phyloP scores from a whole-genome alignment of 2,888 invertebrate genomes.

The Drosophila longiperda region DNA sequence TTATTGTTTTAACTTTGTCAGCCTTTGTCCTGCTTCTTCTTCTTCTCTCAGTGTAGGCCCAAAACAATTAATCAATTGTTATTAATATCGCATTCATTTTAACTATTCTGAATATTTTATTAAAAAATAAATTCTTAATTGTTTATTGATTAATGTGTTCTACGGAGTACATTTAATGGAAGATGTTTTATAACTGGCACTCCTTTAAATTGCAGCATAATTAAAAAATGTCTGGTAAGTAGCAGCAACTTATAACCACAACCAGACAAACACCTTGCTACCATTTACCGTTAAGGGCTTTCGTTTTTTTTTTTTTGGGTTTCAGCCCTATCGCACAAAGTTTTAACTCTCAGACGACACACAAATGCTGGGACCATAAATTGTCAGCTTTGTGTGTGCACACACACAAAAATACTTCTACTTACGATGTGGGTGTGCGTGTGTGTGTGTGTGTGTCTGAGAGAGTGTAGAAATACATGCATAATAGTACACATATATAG shows the following conservation, averaged over 20 bases:
- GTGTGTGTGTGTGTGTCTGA: slow-evolving; percentile 3
- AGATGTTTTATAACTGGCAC: background rate
- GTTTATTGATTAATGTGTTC: slow-evolving; percentile 1
- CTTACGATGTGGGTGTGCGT: slow-evolving; percentile 27
- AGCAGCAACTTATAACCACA: slow-evolving; percentile 14
- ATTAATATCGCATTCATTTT: background rate
- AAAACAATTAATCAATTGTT: background rate
- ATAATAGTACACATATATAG: background rate
- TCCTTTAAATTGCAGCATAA: slow-evolving; percentile 13
- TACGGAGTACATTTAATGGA: background rate
- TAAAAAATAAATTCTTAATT: background rate
- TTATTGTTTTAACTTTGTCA: background rate
- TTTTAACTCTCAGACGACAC: slow-evolving; percentile 59
- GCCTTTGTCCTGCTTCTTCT: no score
- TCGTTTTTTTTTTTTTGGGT: background rate
- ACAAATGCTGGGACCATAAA: slow-evolving; percentile 64
- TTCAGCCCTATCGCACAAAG: slow-evolving; percentile 39
- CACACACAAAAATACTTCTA: slow-evolving; percentile 53
- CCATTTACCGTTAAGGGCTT: background rate
- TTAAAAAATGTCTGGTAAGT: slow-evolving; percentile 39
- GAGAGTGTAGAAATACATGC: background rate
- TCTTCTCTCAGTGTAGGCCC: background rate
- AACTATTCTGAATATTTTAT: background rate
- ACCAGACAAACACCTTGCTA: slow-evolving; percentile 16
- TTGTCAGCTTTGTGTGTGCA: slow-evolving; percentile 75